Percentiles rank a stretch among this genome's conserved stretches.
phyloP scores from a whole-genome alignment of 2,888 invertebrate species.

The Gasteruption jaculator region DNA sequence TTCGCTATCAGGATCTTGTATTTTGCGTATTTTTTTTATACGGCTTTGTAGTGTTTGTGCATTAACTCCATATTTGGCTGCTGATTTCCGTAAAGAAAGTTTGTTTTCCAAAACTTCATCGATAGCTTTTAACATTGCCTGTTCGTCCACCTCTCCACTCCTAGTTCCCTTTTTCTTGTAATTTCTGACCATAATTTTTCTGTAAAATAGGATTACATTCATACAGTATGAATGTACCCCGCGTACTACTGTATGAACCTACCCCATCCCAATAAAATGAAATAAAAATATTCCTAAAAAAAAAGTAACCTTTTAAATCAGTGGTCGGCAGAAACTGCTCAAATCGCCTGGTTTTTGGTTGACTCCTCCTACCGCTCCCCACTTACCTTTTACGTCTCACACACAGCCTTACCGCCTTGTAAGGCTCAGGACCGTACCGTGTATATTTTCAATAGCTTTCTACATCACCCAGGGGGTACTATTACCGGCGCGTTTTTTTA shows the following conservation, averaged over 20 bases:
- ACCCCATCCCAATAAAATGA: conserved; percentile 2
- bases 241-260: not conserved
- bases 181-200: conserved; percentile 3
- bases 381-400: too few species aligned
- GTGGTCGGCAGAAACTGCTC: too few species aligned
- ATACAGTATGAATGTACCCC: conserved; percentile 7
- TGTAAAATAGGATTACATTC: conserved; percentile 1
- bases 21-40: conserved; percentile 14
- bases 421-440: too few species aligned
- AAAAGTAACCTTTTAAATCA: too few species aligned
- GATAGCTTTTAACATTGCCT: conserved; percentile 15
- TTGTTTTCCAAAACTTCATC: conserved; percentile 20
- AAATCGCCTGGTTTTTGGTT: too few species aligned
- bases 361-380: too few species aligned
- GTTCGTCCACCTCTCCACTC: conserved; percentile 16
- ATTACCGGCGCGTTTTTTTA: too few species aligned
- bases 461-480: too few species aligned
- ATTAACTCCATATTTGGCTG: conserved; percentile 23
- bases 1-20: not conserved
- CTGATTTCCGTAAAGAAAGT: conserved; percentile 22
- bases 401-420: too few species aligned
- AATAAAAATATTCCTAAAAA: too few species aligned
- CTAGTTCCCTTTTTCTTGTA: conserved; percentile 15
- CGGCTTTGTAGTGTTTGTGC: conserved; percentile 22
- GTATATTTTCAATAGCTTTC: too few species aligned